Conservation (phyloP, 2,797 vertebrate genomes). For the Sebastes goodei region DNA sequence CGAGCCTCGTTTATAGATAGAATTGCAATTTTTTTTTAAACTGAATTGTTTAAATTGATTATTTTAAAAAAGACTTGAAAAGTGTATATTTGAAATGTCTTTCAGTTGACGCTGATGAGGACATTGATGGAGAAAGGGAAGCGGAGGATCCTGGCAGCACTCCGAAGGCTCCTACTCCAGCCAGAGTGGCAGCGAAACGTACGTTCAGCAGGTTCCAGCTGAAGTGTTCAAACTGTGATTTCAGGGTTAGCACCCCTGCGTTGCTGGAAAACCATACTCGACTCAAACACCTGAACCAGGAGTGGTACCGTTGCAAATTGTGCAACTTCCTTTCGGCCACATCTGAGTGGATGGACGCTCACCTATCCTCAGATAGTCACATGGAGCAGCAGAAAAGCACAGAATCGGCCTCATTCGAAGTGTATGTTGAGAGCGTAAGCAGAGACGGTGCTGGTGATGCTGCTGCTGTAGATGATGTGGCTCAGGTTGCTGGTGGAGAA, state of each 20-base stretch:
- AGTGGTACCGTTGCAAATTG: conserved; percentile 91
- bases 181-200: conserved; percentile 75
- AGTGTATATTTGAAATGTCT: conserved; percentile 53
- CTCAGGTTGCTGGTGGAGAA: conserved; percentile 27
- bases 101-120: conserved; percentile 60
- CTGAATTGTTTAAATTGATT: background rate
- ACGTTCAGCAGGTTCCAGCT: conserved; percentile 83
- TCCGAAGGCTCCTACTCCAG: conserved; percentile 14
- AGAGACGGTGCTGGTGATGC: conserved; percentile 21
- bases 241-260: conserved; percentile 87
- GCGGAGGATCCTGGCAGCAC: conserved; percentile 39
- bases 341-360: conserved; percentile 90
- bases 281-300: conserved; percentile 85
- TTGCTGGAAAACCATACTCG: conserved; percentile 90
- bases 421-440: conserved; percentile 86
- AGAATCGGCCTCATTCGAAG: conserved; percentile 83
- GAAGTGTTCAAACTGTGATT: conserved; percentile 91
- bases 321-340: conserved; percentile 91
- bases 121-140: conserved; percentile 60
- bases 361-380: conserved; percentile 90
- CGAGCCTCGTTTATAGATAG: background rate
- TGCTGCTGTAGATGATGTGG: conserved; percentile 61
- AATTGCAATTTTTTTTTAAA: background rate
- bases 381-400: conserved; percentile 84
- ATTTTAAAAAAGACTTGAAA: background rate